A percentile compares a stretch with the other conserved stretches of the same genome.
Evolutionary conservation across 2,888 invertebrate genomes (phyloP).

Genomic region (Mellilla xanthometata): DNA sequence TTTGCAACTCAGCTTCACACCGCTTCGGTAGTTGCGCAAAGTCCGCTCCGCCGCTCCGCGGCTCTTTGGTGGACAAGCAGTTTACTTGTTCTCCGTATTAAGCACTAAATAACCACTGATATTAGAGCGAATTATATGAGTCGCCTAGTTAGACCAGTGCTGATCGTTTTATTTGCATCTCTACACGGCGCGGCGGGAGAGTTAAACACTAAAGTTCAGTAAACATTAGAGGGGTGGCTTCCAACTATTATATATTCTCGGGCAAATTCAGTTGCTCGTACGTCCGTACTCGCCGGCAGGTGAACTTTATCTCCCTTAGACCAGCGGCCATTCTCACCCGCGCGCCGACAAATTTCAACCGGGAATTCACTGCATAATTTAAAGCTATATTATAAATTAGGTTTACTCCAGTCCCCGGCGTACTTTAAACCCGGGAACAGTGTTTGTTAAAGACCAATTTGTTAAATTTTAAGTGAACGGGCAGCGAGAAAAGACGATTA

Average conservation of each 20-base stretch:
- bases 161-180: slow-evolving; percentile 3
- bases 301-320: slow-evolving; percentile 41
- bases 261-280: slow-evolving; percentile 4
- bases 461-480: slow-evolving; percentile 46
- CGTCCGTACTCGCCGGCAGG: slow-evolving; percentile 26
- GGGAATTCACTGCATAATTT: slow-evolving; percentile 63
- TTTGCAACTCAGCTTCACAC: too few species aligned
- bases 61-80: too few species aligned
- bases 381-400: slow-evolving; percentile 60
- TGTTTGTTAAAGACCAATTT: slow-evolving; percentile 56
- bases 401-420: slow-evolving; percentile 44
- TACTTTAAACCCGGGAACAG: slow-evolving; percentile 50
- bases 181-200: neutral
- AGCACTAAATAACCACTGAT: too few species aligned
- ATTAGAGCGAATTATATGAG: too few species aligned
- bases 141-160: neutral
- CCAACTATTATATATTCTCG: slow-evolving; percentile 3
- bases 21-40: too few species aligned
- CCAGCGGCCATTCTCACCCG: slow-evolving; percentile 43
- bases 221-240: neutral
- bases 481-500: slow-evolving; percentile 39
- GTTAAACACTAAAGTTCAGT: slow-evolving; percentile 7
- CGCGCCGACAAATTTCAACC: slow-evolving; percentile 46
- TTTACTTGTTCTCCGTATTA: too few species aligned
- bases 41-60: too few species aligned